Base-by-base conservation (phyloP, 2,888 invertebrate species). In the Oscheius onirici region DNA sequence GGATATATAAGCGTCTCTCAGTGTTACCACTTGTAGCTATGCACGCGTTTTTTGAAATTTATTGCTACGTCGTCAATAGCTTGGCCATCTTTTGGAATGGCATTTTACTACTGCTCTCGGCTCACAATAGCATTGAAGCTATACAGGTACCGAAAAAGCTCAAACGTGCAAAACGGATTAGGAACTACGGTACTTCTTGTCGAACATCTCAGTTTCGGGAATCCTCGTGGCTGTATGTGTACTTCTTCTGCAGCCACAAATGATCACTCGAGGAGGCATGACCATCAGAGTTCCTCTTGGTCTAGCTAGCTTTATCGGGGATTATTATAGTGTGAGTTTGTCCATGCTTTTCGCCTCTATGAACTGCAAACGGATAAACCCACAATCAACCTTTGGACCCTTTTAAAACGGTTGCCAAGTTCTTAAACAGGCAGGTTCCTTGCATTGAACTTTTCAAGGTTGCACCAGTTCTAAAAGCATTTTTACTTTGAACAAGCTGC, bases 181-280 rank as follows among this genome's bases (percentile, higher is more conserved):
- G 74, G 76, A 78, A 43, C 72, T 78, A 2, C 78, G 78, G 8
- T 78, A 78, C 28, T 78, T 78, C 54, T 58, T 78, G 41, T 78
- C 78, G 1, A 78, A 78, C 57, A 74, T 78, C 20, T 72, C 78
- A 15, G 71, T 63, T 11, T 51, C 76, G 22, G 76, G 74, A 17
- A 46, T 74, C 13, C 11, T 74, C 22, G 73, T 76, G 67, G 28
- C 63, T 24, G 26, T 70, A 0, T 68, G 74, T 41, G 52, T 76
- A 11, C 61, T 76, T 2, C 41, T 66, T 13, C 74, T 78, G 22
- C 78, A 78, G 54, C 76, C 76, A 2, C 76, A 75, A 71, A 61
- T 66, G 17, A 61, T 78, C 3, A 61, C 73, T 1, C 66, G 78
- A 34, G 76, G 74, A 13, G 55, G 76, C 0, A 78, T 78, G 78